phyloP scores from a whole-genome alignment of 2,797 vertebrate genomes.

The Apogon talboti region DNA sequence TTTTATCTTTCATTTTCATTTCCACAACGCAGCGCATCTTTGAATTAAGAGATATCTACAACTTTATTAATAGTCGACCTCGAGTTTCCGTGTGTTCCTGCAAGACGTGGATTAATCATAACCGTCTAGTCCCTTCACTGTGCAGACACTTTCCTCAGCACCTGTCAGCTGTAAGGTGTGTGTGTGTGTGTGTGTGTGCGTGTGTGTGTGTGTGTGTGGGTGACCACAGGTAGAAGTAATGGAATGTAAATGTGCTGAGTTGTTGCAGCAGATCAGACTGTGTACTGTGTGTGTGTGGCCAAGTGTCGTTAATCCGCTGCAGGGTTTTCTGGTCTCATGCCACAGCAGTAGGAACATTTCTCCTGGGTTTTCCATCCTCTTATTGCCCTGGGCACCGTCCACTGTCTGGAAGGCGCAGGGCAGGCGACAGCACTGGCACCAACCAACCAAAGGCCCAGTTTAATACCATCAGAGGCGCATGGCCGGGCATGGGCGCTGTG shows the following conservation, averaged over 20 bases:
- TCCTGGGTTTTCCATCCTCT: slow-evolving; percentile 42
- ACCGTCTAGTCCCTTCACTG: slow-evolving; percentile 51
- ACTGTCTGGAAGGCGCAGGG: slow-evolving; percentile 46
- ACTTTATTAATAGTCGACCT: no score
- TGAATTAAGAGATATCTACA: no score
- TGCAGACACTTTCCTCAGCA: slow-evolving; percentile 54
- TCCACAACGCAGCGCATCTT: no score
- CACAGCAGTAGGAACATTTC: slow-evolving; percentile 48
- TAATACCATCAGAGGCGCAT: slow-evolving; percentile 71
- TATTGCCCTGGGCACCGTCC: slow-evolving; percentile 43
- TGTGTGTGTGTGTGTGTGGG: slow-evolving; percentile 22
- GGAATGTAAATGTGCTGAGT: slow-evolving; percentile 67
- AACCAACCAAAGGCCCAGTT: slow-evolving; percentile 53
- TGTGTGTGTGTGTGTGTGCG: slow-evolving; percentile 26
- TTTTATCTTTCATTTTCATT: no score
- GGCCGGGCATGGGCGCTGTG: slow-evolving; percentile 50
- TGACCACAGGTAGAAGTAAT: slow-evolving; percentile 59
- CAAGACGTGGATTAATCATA: slow-evolving; percentile 38
- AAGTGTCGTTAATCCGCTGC: slow-evolving; percentile 64
- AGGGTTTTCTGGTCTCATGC: slow-evolving; percentile 45
- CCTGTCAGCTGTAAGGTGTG: slow-evolving; percentile 46
- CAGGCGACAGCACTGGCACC: slow-evolving; percentile 40
- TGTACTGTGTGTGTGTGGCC: slow-evolving; percentile 15
- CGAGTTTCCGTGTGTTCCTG: slow-evolving; percentile 35
- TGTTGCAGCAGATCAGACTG: slow-evolving; percentile 43